Percentiles rank a stretch among this genome's conserved stretches.
Conservation (phyloP, 2,888 invertebrate species). For the Scrobipalpa atriplicella region DNA sequence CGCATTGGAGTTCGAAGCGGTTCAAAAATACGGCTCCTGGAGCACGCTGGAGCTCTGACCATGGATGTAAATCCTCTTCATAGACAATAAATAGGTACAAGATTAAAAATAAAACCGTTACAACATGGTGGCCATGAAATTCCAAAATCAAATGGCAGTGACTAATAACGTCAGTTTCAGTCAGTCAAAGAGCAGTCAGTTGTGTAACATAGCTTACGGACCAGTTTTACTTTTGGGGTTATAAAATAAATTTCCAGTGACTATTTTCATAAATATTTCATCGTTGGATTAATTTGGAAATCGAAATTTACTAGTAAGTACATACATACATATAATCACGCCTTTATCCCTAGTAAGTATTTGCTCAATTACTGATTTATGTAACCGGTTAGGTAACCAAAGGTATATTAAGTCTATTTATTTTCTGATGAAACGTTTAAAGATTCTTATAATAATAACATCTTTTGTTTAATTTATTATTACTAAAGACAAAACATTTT, state of each 20-base stretch:
- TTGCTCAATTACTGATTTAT: neutral
- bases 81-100: slow-evolving; percentile 9
- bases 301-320: neutral
- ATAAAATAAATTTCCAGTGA: slow-evolving; percentile 26
- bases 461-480: too few species aligned
- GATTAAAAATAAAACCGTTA: slow-evolving; percentile 3
- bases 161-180: neutral
- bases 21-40: too few species aligned
- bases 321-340: too few species aligned
- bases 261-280: neutral
- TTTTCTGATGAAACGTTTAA: too few species aligned
- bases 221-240: slow-evolving; percentile 14
- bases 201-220: neutral
- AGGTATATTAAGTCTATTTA: too few species aligned
- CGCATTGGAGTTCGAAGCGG: too few species aligned
- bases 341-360: too few species aligned
- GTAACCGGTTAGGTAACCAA: too few species aligned
- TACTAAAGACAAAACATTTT: too few species aligned
- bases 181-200: too few species aligned
- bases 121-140: slow-evolving; percentile 2
- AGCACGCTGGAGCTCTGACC: too few species aligned
- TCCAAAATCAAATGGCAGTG: slow-evolving; percentile 17
- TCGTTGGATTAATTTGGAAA: neutral
- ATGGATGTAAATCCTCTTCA: neutral
- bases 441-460: too few species aligned